Evolutionary conservation across 2,797 vertebrate species (phyloP), one percentile per base, ranked within the genome.

Genomic region (Onychomys leucogaster): DNA sequence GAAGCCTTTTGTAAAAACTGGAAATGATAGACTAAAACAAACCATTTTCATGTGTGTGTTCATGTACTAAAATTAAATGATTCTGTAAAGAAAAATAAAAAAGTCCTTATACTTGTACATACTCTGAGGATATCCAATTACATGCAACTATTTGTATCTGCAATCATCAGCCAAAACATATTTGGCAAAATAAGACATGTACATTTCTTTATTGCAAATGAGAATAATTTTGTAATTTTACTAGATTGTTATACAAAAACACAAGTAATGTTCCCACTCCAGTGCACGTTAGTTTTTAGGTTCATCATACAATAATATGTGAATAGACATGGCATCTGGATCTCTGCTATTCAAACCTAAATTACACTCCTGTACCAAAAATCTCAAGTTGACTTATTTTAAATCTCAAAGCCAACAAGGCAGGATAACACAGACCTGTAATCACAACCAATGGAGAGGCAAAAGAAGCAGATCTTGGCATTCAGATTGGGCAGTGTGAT

Each of bases 371-470:
- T 96, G 89, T 92, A 97, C 94, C 94, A 96, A 95, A 97, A 94
- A 94, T 96, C 95, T 97, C 96, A 97, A 98, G 95, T 89, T 86
- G 76, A 96, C 94, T 98, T 96, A 95, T 95, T 98, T 97, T 96
- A 97, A 96, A 97, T 82, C 83, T 92, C 94, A 96, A 94, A 61
- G 14, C 19, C 41, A 77, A 5, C 29, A 14, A 63, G 55, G 37
- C 4, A 49, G n/a, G 12, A 41, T 25, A 46, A 37, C 17, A 63
- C 11, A 63, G 23, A 32, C 29, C 13, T 89, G 41, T 46, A 61
- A 25, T 75, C 55, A 12, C 17, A 21, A 61, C 37, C 21, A n/a
- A 57, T 34, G 11, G 12, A 41, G 57, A 77, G 4, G 8, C 12
- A 46, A 59, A 19, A 63, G 11, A 34, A 75, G 4, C 11, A 49